These are phyloP conservation scores for Eristalis tenax DNA, from an alignment of 2,888 invertebrate genomes.

Conservation along the genomic window DNA sequence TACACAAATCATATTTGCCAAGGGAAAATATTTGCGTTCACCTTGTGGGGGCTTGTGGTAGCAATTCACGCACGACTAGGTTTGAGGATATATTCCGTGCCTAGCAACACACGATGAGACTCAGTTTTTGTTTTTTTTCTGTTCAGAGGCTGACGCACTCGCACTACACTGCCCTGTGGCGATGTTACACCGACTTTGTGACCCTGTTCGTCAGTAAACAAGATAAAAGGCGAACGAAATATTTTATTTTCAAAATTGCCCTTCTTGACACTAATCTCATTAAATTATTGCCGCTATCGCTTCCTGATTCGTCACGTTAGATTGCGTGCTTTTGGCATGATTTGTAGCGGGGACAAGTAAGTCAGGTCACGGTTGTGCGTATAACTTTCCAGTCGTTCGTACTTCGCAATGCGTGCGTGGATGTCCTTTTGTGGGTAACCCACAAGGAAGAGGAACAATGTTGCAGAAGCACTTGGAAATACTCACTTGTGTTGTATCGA, in stretches of 20 bases:
- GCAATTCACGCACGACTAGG: background rate
- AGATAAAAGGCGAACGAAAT: background rate
- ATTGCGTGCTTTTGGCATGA: constrained; percentile 3
- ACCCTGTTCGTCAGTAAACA: background rate
- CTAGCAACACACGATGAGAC: background rate
- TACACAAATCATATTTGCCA: background rate
- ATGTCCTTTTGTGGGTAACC: background rate
- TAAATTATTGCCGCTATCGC: constrained; percentile 5
- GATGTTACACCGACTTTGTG: background rate
- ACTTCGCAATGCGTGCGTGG: background rate
- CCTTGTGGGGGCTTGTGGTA: background rate
- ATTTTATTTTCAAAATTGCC: constrained; percentile 5
- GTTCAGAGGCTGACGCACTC: background rate
- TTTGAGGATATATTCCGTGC: background rate
- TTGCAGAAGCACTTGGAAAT: background rate
- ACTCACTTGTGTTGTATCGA: background rate
- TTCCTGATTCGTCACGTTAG: constrained; percentile 8
- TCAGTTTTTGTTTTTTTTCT: too few species aligned
- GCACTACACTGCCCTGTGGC: background rate
- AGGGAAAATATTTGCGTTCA: background rate
- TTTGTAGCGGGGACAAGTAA: background rate
- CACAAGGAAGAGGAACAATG: background rate
- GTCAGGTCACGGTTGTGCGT: background rate
- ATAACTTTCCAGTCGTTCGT: background rate
- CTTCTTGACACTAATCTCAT: constrained; percentile 1